A percentile compares a stretch with the other conserved stretches of the same genome.
Evolutionary conservation across 1,140 invertebrate genomes (phyloP).

Genomic region (Maconellicoccus hirsutus): DNA sequence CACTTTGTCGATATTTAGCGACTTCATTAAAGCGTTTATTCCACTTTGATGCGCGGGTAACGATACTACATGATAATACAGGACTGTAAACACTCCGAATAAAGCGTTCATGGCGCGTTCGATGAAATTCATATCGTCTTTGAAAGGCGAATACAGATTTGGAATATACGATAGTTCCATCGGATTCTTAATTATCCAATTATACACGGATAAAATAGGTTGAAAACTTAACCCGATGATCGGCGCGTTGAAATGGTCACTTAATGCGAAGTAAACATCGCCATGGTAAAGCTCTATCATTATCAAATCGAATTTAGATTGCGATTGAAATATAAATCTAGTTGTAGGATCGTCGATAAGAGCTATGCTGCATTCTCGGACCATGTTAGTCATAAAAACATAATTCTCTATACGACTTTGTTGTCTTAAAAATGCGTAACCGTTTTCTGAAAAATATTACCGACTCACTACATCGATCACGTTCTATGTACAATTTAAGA

Average conservation of each 20-base stretch:
- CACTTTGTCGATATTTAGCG: neutral
- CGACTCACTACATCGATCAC: no score
- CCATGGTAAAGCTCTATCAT: conserved; percentile 28
- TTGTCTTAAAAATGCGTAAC: no score
- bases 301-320: conserved; percentile 27
- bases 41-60: neutral
- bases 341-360: neutral
- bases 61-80: neutral
- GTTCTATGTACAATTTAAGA: no score
- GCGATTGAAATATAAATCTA: neutral
- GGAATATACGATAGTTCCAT: neutral
- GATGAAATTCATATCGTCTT: conserved; percentile 11
- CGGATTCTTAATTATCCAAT: conserved; percentile 6
- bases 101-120: neutral
- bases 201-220: neutral
- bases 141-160: neutral
- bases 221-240: conserved; percentile 42
- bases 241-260: conserved; percentile 36
- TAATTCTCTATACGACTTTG: no score
- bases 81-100: no score
- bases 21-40: neutral
- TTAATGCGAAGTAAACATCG: conserved; percentile 30
- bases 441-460: no score
- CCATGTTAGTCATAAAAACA: no score
- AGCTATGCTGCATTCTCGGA: neutral